A percentile compares a stretch with the other conserved stretches of the same genome.
phyloP scores from a whole-genome alignment of 2,888 invertebrate genomes.

The Dolomedes plantarius region DNA sequence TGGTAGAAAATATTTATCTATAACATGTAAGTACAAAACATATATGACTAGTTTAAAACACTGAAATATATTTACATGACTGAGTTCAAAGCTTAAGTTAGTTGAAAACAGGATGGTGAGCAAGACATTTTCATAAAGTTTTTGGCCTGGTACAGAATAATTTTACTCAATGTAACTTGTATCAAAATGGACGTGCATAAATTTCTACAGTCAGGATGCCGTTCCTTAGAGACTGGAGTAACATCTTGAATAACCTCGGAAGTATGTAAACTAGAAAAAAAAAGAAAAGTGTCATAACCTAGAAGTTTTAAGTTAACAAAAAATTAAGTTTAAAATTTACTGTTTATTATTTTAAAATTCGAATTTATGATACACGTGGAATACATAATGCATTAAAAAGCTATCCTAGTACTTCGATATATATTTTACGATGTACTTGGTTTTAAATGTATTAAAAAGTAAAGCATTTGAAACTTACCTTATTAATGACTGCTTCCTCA shows the following conservation, averaged over 20 bases:
- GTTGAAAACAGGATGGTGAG: too few species aligned
- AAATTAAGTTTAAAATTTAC: not conserved
- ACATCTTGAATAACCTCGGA: not conserved
- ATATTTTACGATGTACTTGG: not conserved
- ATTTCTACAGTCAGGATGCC: not conserved
- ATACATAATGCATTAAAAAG: too few species aligned
- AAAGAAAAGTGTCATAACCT: not conserved
- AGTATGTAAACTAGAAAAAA: slow-evolving; percentile 14
- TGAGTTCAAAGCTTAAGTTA: too few species aligned
- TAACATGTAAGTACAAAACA: too few species aligned
- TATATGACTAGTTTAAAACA: too few species aligned
- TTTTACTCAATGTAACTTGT: not conserved
- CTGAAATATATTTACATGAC: too few species aligned
- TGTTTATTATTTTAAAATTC: too few species aligned
- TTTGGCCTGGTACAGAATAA: not conserved
- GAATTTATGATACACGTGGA: too few species aligned
- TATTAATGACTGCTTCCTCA: not conserved
- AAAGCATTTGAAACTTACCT: not conserved
- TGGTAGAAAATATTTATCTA: too few species aligned
- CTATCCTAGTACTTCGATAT: not conserved
- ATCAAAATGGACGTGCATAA: not conserved
- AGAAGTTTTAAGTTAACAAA: not conserved
- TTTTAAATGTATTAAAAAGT: not conserved
- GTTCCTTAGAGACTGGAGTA: slow-evolving; percentile 3
- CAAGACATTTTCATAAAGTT: not conserved